A percentile compares a stretch with the other conserved stretches of the same genome.
Conservation (phyloP, 2,797 vertebrate genomes). For the Coluber constrictor region DNA sequence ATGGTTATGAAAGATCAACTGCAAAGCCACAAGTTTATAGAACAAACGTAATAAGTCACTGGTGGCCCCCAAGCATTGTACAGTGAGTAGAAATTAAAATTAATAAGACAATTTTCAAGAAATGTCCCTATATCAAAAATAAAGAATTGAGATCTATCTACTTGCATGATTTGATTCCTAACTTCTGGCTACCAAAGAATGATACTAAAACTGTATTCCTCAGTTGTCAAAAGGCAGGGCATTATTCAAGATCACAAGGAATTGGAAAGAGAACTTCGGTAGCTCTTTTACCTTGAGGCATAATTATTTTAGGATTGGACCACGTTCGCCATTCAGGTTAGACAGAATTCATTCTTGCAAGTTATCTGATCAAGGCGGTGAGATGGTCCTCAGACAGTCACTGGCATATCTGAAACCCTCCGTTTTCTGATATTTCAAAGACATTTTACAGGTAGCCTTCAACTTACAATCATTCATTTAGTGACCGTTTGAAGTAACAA, state of each 20-base stretch:
- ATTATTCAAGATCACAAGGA: neutral
- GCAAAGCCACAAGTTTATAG: neutral
- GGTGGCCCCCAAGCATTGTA: neutral
- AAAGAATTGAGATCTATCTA: neutral
- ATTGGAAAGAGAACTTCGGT: neutral
- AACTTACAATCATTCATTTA: neutral
- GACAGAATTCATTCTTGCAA: neutral
- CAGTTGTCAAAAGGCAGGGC: neutral
- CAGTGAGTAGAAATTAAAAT: neutral
- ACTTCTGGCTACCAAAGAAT: neutral
- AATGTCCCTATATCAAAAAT: neutral
- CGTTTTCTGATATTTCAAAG: neutral
- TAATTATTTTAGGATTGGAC: neutral
- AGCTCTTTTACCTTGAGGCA: neutral
- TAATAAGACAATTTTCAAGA: neutral
- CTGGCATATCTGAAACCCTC: neutral
- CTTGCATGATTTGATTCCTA: neutral
- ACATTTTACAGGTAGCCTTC: neutral
- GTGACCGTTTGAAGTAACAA: neutral
- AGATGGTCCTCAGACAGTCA: neutral
- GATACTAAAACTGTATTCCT: neutral
- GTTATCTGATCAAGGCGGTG: neutral
- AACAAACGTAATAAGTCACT: neutral
- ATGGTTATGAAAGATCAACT: neutral
- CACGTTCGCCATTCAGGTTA: neutral